Evolutionary conservation across 2,888 invertebrate species (phyloP).

Genomic region (Cheilosia grossa): DNA sequence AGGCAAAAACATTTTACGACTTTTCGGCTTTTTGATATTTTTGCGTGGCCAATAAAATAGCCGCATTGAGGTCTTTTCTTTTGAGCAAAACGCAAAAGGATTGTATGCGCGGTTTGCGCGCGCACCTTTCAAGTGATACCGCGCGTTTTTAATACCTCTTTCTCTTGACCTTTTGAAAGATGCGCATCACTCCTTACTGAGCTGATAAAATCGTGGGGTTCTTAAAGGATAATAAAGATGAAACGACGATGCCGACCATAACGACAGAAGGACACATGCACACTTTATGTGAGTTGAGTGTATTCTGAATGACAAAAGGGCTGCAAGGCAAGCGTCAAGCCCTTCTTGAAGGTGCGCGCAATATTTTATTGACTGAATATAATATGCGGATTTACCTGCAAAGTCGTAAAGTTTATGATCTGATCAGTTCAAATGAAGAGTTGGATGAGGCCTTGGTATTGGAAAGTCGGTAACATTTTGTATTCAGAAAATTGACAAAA

Average conservation of each 20-base stretch:
- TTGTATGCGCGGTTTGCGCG: constrained; percentile 2
- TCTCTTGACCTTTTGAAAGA: constrained; percentile 58
- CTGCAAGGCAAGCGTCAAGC: constrained; percentile 34
- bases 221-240: constrained; percentile 74
- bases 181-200: constrained; percentile 65
- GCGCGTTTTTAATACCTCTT: constrained; percentile 63
- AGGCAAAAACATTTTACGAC: constrained; percentile 69
- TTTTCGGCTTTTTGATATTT: constrained; percentile 74
- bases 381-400: constrained; percentile 47
- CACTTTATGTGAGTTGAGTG: not conserved
- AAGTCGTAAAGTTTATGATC: constrained; percentile 67
- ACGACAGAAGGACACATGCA: constrained; percentile 40
- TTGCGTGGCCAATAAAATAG: constrained; percentile 73
- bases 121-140: constrained; percentile 67
- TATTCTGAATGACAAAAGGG: constrained; percentile 46
- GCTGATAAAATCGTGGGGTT: constrained; percentile 65
- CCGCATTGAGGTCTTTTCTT: constrained; percentile 39
- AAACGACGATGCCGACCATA: constrained; percentile 47
- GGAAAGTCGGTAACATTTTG: constrained; percentile 12
- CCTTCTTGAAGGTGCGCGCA: constrained; percentile 28
- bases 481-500: too few species aligned
- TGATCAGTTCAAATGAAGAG: constrained; percentile 40
- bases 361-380: constrained; percentile 8
- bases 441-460: not conserved
- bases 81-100: constrained; percentile 49